phyloP scores from a whole-genome alignment of 2,797 vertebrate species.

The Podarcis lilfordi region DNA sequence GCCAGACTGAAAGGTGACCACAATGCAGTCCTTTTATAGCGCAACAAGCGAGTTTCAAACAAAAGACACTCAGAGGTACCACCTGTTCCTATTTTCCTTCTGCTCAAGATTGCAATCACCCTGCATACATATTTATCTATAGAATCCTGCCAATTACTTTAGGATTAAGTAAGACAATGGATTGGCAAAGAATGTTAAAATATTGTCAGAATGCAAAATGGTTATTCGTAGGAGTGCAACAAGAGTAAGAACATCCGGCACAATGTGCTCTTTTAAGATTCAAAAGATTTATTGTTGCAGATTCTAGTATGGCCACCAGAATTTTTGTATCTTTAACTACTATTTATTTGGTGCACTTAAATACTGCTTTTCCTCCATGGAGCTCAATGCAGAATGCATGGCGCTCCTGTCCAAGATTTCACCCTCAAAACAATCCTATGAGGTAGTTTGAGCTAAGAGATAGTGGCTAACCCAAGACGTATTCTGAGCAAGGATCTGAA shows the following conservation, averaged over 20 bases:
- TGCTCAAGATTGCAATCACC: not conserved
- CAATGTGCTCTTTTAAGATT: not conserved
- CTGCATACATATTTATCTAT: not conserved
- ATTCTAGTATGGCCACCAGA: not conserved
- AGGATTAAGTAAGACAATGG: not conserved
- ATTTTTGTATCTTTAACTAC: not conserved
- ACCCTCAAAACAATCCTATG: not conserved
- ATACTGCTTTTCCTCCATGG: not conserved
- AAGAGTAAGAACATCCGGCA: not conserved
- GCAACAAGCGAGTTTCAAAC: not conserved
- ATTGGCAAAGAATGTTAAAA: not conserved
- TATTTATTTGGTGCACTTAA: not conserved
- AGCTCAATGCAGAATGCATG: not conserved
- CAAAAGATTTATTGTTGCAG: not conserved
- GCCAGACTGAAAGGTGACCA: not conserved
- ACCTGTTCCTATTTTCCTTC: no score
- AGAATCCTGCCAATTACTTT: not conserved
- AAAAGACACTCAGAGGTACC: not conserved
- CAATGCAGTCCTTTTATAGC: not conserved
- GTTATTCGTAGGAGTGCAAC: not conserved
- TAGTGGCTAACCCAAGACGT: not conserved
- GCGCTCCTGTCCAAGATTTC: not conserved
- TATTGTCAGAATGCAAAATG: not conserved
- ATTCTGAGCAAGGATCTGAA: not conserved
- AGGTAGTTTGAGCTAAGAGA: not conserved